Evolutionary conservation across 2,888 invertebrate species (phyloP), one percentile per base, ranked within the genome.

Genomic region (Ophion slaviceki): DNA sequence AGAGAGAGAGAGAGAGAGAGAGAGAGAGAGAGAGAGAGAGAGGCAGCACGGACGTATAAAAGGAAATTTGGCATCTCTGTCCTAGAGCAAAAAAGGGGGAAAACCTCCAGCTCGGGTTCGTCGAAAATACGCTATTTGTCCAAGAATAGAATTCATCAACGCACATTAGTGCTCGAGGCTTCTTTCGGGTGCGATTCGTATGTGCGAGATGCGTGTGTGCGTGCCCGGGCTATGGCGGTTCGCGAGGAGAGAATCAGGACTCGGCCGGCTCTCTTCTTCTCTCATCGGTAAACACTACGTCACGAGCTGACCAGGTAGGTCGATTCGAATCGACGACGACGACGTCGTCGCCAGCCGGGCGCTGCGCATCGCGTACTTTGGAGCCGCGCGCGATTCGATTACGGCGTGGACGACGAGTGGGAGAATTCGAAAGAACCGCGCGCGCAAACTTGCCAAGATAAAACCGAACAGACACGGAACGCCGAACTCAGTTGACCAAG

Each of bases 401-500:
- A 47, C 47, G 47, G 62, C 45, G 45, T 5, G 8, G 45, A 77
- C 62, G 40, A 72, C 6, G 70, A 14, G 57, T 61, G 78, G 77
- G 76, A 78, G 80, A 77, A 57, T 53, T 36, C 70, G 79, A 72
- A 83, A 74, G 76, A 85, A 67, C 66, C 68, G 53, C 80, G 61
- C 82, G 76, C 47, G 72, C 80, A 64, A 86, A 83, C 84, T 68
- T 62, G 45, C 57, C 68, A 68, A 85, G 86, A 89, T 89, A 89
- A 87, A 89, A 89, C 86, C 85, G 85, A 87, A 87, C 86, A 66
- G 66, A 80, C 84, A 8, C 76, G 84, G 84, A 79, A 80, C 77
- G 64, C 62, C 64, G 66, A 61, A 76, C 81, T 88, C 88, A 89
- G 89, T 89, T 82, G 66, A 70, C 82, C 59, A 80, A 86, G 80